phyloP scores from a whole-genome alignment of 2,888 invertebrate genomes.

The Graphium colonna region DNA sequence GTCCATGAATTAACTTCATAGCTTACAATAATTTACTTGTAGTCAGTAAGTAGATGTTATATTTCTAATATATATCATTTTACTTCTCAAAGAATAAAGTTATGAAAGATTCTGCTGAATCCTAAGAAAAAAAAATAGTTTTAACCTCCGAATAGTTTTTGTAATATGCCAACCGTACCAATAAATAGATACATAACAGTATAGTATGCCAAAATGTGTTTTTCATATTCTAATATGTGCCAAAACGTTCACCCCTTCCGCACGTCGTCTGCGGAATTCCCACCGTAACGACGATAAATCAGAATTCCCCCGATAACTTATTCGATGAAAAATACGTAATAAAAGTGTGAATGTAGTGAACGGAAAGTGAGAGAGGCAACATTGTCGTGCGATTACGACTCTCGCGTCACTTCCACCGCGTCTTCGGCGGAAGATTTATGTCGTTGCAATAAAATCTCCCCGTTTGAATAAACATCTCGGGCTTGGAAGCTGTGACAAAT shows the following conservation, averaged over 20 bases:
- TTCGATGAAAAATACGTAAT: constrained; percentile 1
- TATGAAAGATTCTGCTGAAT: too few species aligned
- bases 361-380: constrained; percentile 40
- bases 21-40: too few species aligned
- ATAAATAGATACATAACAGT: too few species aligned
- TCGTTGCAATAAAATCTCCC: constrained; percentile 74
- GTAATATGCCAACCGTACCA: too few species aligned
- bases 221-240: too few species aligned
- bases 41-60: too few species aligned
- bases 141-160: too few species aligned
- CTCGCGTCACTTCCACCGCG: constrained; percentile 63
- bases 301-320: constrained; percentile 1
- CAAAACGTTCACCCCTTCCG: too few species aligned
- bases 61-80: too few species aligned
- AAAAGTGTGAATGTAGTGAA: constrained; percentile 19
- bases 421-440: constrained; percentile 65
- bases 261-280: background rate
- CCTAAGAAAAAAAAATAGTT: too few species aligned
- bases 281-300: background rate
- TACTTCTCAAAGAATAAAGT: too few species aligned
- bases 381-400: constrained; percentile 58
- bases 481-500: constrained; percentile 67
- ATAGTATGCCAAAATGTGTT: too few species aligned
- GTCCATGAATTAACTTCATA: background rate
- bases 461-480: constrained; percentile 75